Conservation (phyloP, 2,797 vertebrate genomes). For the Botia kubotai region DNA sequence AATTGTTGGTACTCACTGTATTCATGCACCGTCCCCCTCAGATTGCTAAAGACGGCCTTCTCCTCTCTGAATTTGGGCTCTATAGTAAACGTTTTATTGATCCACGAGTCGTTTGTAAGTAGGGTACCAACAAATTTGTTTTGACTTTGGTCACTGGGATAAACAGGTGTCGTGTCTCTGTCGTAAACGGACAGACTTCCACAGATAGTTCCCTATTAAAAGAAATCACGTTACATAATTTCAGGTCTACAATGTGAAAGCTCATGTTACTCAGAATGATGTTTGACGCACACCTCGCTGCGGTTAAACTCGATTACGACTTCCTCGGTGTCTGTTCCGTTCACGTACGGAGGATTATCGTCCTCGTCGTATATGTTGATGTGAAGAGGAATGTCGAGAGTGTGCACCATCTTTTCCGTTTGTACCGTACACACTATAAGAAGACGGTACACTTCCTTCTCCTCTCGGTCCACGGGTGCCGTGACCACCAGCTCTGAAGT, state of each 20-base stretch:
- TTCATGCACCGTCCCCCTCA: slow-evolving; percentile 87
- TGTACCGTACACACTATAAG: slow-evolving; percentile 83
- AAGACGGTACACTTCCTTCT: slow-evolving; percentile 86
- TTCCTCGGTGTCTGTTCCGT: slow-evolving; percentile 83
- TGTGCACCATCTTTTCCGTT: slow-evolving; percentile 72
- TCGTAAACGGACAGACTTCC: slow-evolving; percentile 87
- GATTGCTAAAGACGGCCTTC: slow-evolving; percentile 79
- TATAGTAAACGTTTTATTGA: slow-evolving; percentile 84
- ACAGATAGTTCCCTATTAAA: slow-evolving; percentile 84
- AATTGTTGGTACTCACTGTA: slow-evolving; percentile 83
- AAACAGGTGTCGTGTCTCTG: slow-evolving; percentile 89
- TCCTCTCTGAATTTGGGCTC: slow-evolving; percentile 86
- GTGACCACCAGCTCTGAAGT: slow-evolving; percentile 84
- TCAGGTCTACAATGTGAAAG: background rate
- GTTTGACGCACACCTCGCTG: slow-evolving; percentile 80
- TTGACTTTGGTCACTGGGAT: slow-evolving; percentile 79
- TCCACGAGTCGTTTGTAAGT: slow-evolving; percentile 83
- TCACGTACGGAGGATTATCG: slow-evolving; percentile 88
- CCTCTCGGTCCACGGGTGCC: slow-evolving; percentile 86
- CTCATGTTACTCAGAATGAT: background rate
- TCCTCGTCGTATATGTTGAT: slow-evolving; percentile 92
- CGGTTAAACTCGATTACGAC: slow-evolving; percentile 88
- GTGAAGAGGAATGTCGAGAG: slow-evolving; percentile 81
- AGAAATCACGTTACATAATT: background rate
- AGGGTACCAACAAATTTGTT: slow-evolving; percentile 86